Percentiles rank a stretch among this genome's conserved stretches.
These are phyloP conservation scores for Chiloscyllium plagiosum DNA, from an alignment of 2,113 vertebrate species.

Conservation along the genomic window DNA sequence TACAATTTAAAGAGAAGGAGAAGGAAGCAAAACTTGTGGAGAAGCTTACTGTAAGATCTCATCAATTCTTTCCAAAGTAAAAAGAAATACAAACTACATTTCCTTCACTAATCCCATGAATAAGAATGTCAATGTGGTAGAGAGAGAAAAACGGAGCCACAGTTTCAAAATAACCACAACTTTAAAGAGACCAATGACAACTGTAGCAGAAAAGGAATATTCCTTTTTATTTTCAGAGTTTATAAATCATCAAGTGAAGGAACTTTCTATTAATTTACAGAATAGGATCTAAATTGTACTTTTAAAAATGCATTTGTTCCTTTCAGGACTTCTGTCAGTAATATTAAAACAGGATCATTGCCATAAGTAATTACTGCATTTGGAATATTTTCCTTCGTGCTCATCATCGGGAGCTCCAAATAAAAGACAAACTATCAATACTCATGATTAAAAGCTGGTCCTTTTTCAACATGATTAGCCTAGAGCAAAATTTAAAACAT, in stretches of 20 bases:
- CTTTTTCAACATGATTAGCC: not conserved
- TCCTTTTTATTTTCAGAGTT: not conserved
- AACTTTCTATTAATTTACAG: not conserved
- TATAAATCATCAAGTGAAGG: not conserved
- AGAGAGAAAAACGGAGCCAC: not conserved
- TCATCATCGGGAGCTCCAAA: not conserved
- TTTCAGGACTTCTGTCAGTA: not conserved
- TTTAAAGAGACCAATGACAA: slow-evolving; percentile 16
- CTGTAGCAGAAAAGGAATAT: not conserved
- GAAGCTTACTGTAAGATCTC: slow-evolving; percentile 77
- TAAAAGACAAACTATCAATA: not conserved
- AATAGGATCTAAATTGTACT: not conserved
- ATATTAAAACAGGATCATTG: not conserved
- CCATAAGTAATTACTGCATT: not conserved
- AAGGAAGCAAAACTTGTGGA: slow-evolving; percentile 62
- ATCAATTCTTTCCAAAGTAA: slow-evolving; percentile 69
- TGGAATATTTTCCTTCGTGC: not conserved
- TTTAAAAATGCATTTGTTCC: not conserved
- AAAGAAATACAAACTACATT: slow-evolving; percentile 72
- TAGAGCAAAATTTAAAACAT: not conserved
- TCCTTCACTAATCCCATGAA: slow-evolving; percentile 72
- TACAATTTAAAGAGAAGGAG: slow-evolving; percentile 64
- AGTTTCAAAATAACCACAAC: not conserved
- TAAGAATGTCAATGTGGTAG: slow-evolving; percentile 48
- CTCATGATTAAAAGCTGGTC: not conserved